Base-by-base conservation (phyloP, 2,888 invertebrate genomes). In the Drosophila tripunctata region DNA sequence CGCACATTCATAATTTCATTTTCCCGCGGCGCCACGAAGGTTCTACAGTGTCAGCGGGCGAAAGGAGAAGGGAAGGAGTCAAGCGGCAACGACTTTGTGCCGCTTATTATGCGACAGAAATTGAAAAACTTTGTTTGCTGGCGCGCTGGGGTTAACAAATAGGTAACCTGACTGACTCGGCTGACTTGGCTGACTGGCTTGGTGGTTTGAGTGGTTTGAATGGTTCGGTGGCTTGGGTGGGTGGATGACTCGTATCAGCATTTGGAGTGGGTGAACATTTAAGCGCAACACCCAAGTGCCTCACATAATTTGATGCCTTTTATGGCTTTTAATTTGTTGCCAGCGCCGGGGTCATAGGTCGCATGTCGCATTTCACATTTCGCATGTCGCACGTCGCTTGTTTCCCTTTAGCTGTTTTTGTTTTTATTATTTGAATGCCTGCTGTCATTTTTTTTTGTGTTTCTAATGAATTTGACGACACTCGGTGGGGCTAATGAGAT, bases 111-210 rank as follows among this genome's bases (percentile, higher is more conserved):
- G 83, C 88, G 87, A 84, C 88, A 88, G 82, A 88, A 88, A 83
- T 88, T 88, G 88, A 83, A 83, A 88, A 83, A 83, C 86, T 88
- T 83, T 88, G 88, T 88, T 88, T 83, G 87, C 85, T 79, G 74
- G 68, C 87, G 63, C 75, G 87, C 71, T 84, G 84, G 82, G 87
- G 87, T 82, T 84, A 85, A 87, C 87, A 83, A 88, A 83, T 88
- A 87, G 87, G 78, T 64, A 48, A 43, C 15, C 56, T 55, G 58
- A 22, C 48, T 60, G 31, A 12, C 36, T n/a, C n/a, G n/a, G n/a
- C n/a, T 43, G 33, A 17, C 40, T n/a, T 50, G 27, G 15, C 51
- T 48, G 48, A 24, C 45, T 33, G 21, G 21, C 4, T 27, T 27
- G 27, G 27, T 27, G 27, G 27, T 27, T 27, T 17, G 7, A 12